Evolutionary conservation across 2,113 vertebrate species (phyloP).

Genomic region (Myotis brandtii): DNA sequence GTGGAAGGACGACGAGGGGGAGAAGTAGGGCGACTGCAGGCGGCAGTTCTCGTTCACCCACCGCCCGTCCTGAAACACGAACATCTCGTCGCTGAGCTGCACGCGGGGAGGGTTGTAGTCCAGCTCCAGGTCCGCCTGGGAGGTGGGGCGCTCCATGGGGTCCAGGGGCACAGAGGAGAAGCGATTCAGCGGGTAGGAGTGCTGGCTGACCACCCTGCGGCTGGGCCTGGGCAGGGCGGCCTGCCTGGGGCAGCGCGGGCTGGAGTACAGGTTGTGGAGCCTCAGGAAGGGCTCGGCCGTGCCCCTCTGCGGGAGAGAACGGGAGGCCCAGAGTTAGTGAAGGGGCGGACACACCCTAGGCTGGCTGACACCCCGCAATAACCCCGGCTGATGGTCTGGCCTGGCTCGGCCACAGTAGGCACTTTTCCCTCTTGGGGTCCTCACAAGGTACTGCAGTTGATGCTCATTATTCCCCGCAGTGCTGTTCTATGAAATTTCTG

Average conservation of each 20-base stretch:
- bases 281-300: slow-evolving; percentile 62
- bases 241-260: slow-evolving; percentile 61
- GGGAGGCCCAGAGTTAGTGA: background rate
- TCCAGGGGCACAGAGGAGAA: slow-evolving; percentile 72
- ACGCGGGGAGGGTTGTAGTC: slow-evolving; percentile 60
- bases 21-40: slow-evolving; percentile 62
- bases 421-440: background rate
- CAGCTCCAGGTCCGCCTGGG: slow-evolving; percentile 67
- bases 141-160: slow-evolving; percentile 55
- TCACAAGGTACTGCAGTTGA: background rate
- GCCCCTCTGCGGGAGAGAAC: slow-evolving; percentile 71
- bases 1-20: slow-evolving; percentile 50
- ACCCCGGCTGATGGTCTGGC: background rate
- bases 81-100: slow-evolving; percentile 79
- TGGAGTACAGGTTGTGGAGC: slow-evolving; percentile 63
- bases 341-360: fast-evolving
- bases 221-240: background rate
- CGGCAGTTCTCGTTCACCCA: slow-evolving; percentile 79
- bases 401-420: fast-evolving
- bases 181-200: slow-evolving; percentile 71
- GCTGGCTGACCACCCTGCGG: slow-evolving; percentile 71
- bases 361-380: background rate
- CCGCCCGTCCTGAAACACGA: slow-evolving; percentile 81
- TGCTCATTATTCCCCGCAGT: too few species aligned
- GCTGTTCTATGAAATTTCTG: background rate